Conservation (phyloP, 2,113 vertebrate genomes). For the Gallinago paraguaiae region DNA sequence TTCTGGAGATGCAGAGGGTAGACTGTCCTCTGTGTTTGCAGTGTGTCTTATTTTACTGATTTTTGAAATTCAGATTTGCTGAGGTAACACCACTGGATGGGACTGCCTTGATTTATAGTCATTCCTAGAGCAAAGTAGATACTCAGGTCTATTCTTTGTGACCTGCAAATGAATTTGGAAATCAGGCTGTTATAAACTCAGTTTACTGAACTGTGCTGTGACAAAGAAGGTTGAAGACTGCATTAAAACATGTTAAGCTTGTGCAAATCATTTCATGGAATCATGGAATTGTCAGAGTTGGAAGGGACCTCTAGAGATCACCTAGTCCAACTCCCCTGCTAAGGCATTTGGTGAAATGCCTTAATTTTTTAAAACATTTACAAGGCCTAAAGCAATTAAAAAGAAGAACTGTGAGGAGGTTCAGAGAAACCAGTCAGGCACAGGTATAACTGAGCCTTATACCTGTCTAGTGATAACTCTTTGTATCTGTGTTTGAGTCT, state of each 20-base stretch:
- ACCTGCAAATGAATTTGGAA: background rate
- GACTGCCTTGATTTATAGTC: background rate
- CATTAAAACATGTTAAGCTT: background rate
- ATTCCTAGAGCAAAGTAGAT: background rate
- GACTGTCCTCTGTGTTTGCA: background rate
- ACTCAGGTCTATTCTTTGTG: background rate
- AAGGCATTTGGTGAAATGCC: background rate
- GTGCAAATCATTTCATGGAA: background rate
- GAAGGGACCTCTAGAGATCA: too few species aligned
- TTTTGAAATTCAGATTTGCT: background rate
- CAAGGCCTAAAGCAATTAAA: background rate
- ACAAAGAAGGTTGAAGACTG: background rate
- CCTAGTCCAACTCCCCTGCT: too few species aligned
- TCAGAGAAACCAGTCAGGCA: background rate
- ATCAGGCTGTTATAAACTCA: background rate
- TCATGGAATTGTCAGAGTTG: too few species aligned
- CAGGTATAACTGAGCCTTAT: background rate
- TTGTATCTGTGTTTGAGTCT: background rate
- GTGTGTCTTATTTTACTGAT: background rate
- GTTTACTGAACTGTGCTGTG: background rate
- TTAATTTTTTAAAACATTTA: background rate
- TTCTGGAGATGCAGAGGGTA: background rate
- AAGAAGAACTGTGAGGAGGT: background rate
- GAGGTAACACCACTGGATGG: background rate
- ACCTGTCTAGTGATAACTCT: background rate